phyloP scores from a whole-genome alignment of 2,888 invertebrate genomes.

The Lucinisca nassula region DNA sequence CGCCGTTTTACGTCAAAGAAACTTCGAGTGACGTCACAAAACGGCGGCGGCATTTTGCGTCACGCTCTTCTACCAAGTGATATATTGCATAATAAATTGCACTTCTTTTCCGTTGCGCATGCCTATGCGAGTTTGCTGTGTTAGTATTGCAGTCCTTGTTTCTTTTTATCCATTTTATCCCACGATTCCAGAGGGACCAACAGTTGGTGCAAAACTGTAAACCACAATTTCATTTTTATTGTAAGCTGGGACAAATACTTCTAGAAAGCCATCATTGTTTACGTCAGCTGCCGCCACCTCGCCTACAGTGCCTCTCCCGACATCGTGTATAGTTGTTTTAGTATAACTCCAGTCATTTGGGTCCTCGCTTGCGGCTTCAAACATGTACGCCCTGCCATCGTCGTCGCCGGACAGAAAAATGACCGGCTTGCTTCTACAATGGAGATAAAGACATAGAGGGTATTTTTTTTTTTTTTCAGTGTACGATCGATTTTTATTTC shows the following conservation, averaged over 20 bases:
- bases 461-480: too few relatives aligned
- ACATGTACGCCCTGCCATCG: conserved; percentile 77
- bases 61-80: too few relatives aligned
- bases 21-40: too few relatives aligned
- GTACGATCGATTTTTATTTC: too few relatives aligned
- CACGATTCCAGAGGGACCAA: too few relatives aligned
- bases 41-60: too few relatives aligned
- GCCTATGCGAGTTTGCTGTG: too few relatives aligned
- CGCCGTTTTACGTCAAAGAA: too few relatives aligned
- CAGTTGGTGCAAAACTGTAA: conserved; percentile 70
- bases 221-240: conserved; percentile 72
- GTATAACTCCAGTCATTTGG: conserved; percentile 77
- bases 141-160: too few relatives aligned
- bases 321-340: conserved; percentile 70
- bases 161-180: too few relatives aligned
- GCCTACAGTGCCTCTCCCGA: conserved; percentile 78
- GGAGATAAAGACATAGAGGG: not conserved
- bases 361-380: conserved; percentile 66
- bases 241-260: conserved; percentile 81
- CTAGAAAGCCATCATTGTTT: conserved; percentile 77
- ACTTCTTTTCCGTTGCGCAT: too few relatives aligned
- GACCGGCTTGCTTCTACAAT: conserved; percentile 67
- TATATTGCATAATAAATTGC: too few relatives aligned
- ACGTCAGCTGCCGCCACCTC: conserved; percentile 77
- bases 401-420: conserved; percentile 84